Conservation (phyloP, 2,888 invertebrate genomes). For the Tetanocera ferruginea region DNA sequence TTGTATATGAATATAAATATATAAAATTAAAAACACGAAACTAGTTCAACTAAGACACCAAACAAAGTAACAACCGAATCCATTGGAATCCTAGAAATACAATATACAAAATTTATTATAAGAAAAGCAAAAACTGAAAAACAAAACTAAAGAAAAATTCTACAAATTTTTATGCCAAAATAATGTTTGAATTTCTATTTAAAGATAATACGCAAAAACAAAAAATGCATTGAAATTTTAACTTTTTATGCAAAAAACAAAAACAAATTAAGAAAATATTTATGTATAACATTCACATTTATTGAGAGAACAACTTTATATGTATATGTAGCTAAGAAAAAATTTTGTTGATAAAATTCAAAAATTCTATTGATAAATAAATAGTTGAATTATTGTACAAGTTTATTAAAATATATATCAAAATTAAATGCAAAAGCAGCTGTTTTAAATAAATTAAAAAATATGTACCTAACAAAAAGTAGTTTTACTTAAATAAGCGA, state of each 20-base stretch:
- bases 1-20: not conserved
- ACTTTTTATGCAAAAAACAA: slow-evolving; percentile 3
- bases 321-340: not conserved
- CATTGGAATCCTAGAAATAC: slow-evolving; percentile 18
- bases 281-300: slow-evolving; percentile 7
- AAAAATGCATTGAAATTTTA: slow-evolving; percentile 6
- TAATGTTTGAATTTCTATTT: slow-evolving; percentile 5
- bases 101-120: slow-evolving; percentile 3
- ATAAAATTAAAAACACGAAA: not conserved
- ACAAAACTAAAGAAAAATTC: too few species aligned
- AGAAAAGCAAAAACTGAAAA: not conserved
- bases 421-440: not conserved
- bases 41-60: slow-evolving; percentile 28
- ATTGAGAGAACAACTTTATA: not conserved
- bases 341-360: slow-evolving; percentile 2
- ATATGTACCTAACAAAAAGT: too few species aligned
- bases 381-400: slow-evolving; percentile 28
- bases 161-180: slow-evolving; percentile 27
- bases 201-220: not conserved
- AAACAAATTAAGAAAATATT: slow-evolving; percentile 16
- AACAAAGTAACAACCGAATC: slow-evolving; percentile 25
- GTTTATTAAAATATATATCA: slow-evolving; percentile 12
- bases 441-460: not conserved
- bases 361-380: slow-evolving; percentile 12
- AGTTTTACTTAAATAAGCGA: too few species aligned